Conservation (phyloP, 2,888 invertebrate genomes). For the Onchidella celtica region DNA sequence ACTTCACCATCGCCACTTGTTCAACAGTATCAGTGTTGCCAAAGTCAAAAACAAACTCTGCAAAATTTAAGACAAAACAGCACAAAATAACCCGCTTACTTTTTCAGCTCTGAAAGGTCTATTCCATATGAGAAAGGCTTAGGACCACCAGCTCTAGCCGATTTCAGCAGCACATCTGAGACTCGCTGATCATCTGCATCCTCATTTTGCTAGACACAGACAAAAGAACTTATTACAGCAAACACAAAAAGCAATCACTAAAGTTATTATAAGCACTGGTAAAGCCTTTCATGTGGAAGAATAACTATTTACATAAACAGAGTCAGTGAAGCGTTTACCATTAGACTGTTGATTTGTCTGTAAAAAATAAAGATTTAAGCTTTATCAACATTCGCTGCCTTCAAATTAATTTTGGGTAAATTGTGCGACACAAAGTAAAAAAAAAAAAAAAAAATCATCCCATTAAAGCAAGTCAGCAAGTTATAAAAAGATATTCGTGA, state of each 20-base stretch:
- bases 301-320: neutral
- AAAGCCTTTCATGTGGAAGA: neutral
- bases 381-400: no score
- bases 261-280: neutral
- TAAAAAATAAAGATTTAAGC: no score
- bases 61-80: no score
- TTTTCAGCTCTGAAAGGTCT: constrained; percentile 69
- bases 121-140: constrained; percentile 75
- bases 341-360: neutral
- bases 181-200: constrained; percentile 57
- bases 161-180: constrained; percentile 69
- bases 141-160: constrained; percentile 61
- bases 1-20: no score
- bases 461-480: no score
- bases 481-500: no score
- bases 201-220: constrained; percentile 29
- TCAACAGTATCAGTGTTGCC: no score
- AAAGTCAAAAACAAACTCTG: no score
- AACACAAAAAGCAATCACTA: neutral
- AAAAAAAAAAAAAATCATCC: no score
- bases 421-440: no score
- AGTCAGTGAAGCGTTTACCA: neutral
- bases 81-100: constrained; percentile 60
- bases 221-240: constrained; percentile 1
- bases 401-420: no score